phyloP scores from a whole-genome alignment of 2,113 vertebrate species.

The Menura novaehollandiae region DNA sequence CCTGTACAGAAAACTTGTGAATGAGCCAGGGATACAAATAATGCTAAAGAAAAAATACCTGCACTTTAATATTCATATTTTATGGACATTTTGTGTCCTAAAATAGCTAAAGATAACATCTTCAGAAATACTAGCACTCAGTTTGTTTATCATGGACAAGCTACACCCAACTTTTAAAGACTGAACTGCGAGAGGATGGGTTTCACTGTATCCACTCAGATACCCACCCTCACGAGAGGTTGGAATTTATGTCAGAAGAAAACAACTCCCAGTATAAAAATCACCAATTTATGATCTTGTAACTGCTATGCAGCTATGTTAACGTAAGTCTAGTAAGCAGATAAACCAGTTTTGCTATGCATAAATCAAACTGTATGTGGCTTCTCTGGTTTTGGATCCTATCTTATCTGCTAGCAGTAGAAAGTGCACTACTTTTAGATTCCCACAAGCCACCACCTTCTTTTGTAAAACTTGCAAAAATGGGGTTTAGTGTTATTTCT shows the following conservation, averaged over 20 bases:
- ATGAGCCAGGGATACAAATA: background rate
- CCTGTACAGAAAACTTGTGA: background rate
- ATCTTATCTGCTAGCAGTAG: background rate
- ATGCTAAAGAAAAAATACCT: background rate
- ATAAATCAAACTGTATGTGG: background rate
- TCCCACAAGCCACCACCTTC: background rate
- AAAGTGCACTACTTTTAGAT: background rate
- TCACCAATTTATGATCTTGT: background rate
- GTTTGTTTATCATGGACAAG: background rate
- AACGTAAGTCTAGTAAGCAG: background rate
- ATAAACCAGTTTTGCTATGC: background rate
- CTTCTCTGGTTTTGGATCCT: background rate
- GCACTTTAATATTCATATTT: background rate
- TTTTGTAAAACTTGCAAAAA: background rate
- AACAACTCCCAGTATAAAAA: background rate
- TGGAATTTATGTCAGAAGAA: background rate
- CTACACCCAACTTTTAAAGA: background rate
- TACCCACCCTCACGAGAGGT: background rate
- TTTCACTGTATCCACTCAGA: background rate
- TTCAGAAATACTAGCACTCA: background rate
- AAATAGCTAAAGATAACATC: background rate
- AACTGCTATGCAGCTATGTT: background rate
- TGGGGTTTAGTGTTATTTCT: background rate
- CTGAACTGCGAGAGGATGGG: background rate
- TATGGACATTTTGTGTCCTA: background rate